These are phyloP conservation scores for Alligator sinensis DNA, from an alignment of 2,113 vertebrate genomes.

Conservation along the genomic window DNA sequence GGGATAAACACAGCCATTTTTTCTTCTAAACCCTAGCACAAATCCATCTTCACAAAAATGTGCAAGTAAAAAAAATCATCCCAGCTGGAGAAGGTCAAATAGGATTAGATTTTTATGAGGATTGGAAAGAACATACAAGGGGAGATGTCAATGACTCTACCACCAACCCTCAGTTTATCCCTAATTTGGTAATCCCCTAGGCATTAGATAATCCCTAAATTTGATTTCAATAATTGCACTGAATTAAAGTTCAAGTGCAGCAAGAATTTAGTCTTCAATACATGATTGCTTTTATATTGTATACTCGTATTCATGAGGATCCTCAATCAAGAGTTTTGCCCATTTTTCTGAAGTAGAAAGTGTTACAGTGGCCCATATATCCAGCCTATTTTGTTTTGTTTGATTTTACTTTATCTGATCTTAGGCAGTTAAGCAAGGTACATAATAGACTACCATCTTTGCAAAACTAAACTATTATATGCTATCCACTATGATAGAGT, in stretches of 20 bases:
- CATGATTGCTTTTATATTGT: not conserved
- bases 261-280: not conserved
- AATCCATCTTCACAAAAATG: constrained; percentile 2
- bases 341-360: not conserved
- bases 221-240: not conserved
- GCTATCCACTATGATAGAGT: not conserved
- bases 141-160: not conserved
- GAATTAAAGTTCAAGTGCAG: not conserved
- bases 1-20: not conserved
- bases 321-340: not conserved
- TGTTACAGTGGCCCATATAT: not conserved
- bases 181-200: not conserved
- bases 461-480: not conserved
- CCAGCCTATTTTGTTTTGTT: not conserved
- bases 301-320: not conserved
- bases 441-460: no score
- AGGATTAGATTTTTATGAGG: not conserved
- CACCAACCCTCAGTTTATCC: not conserved
- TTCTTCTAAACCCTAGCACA: not conserved
- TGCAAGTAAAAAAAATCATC: not conserved
- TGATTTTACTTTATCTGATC: no score
- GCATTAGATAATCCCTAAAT: not conserved
- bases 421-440: no score
- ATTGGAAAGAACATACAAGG: not conserved
- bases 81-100: not conserved